Base-by-base conservation (phyloP, 2,113 vertebrate genomes). In the Mungos mungo region DNA sequence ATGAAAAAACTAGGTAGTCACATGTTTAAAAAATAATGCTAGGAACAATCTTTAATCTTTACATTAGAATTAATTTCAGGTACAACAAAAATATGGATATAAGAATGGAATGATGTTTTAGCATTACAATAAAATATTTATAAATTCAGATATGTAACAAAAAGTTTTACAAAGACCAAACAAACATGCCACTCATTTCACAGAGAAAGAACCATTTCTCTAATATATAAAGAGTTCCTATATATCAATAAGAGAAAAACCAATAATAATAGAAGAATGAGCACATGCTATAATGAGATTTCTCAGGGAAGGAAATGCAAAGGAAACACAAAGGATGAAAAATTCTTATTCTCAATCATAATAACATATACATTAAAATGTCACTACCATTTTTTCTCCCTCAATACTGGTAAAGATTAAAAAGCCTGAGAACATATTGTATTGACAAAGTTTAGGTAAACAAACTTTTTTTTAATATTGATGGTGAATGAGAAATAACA, bases 361-460 rank as follows among this genome's bases (percentile, higher is more conserved):
- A 89, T 68, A 68, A 93, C 15, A 76, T 69, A 25, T 50, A 92
- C 82, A 83, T 76, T 82, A 89, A 90, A 93, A 80, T 47, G 38
- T 74, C 1, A 50, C 16, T 2, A 65, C 7, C 3, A n/a, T 57
- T 66, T 52, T 95, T 80, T 74, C 23, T 60, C 7, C 10, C 23
- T 85, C 72, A 52, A 18, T 29, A 45, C 66, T 81, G 27, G n/a
- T 35, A 71, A 86, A 60, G 54, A 65, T 41, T 68, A 54, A 63
- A 92, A 88, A 54, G 41, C 38, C 47, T 66, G 23, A 66, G 74
- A 66, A 74, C 29, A 66, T 4, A 45, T 12, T n/a, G 3, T 23
- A 13, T n/a, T 96, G 31, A 72, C 12, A 72, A 92, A 74, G 16
- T 54, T 47, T 47, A 31, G 29, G 15, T 66, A 57, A 96, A 88